Base-by-base conservation (phyloP, 2,113 vertebrate genomes). In the Sisor rabdophorus region DNA sequence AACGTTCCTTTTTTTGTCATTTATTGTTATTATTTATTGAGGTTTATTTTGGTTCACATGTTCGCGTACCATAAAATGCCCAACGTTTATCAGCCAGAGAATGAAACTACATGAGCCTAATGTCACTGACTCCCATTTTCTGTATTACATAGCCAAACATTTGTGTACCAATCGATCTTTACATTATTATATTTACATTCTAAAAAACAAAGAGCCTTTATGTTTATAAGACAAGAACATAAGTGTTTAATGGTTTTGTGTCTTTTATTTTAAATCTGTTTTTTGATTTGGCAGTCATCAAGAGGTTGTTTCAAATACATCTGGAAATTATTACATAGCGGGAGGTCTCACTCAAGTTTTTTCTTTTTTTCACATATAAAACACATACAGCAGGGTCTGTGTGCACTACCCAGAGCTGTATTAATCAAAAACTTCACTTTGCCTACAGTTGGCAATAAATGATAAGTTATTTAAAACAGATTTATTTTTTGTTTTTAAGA, bases 181-280 rank as follows among this genome's bases (percentile, higher is more conserved):
- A 73, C 61, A 60, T 73, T 40, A 64, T 40, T n/a, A n/a, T n/a
- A n/a, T n/a, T n/a, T n/a, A n/a, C n/a, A 36, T 44, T 22, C 11
- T 58, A 40, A 61, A 75, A 81, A 80, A 83, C 70, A 82, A 72
- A 71, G 76, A 71, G 28, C 1, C 36, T 85, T 87, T 78, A 89
- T 88, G 85, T 85, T 50, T 53, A 64, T 15, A n/a, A 19, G 16
- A 32, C 36, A 16, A 67, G 76, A 58, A 61, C 73, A 81, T 84
- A 54, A 32, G 60, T 72, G 75, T 88, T 88, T 44, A 78, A 90
- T 88, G 73, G 59, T 56, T 20, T 85, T 71, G 79, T 76, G 2
- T 56, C 48, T 55, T 72, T 83, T 64, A 50, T 44, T 73, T 81
- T 87, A 26, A 52, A 76, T 67, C 52, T 24, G 52, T 5, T 44